Conservation (phyloP, 1,140 invertebrate species). For the Leucophenga varia region DNA sequence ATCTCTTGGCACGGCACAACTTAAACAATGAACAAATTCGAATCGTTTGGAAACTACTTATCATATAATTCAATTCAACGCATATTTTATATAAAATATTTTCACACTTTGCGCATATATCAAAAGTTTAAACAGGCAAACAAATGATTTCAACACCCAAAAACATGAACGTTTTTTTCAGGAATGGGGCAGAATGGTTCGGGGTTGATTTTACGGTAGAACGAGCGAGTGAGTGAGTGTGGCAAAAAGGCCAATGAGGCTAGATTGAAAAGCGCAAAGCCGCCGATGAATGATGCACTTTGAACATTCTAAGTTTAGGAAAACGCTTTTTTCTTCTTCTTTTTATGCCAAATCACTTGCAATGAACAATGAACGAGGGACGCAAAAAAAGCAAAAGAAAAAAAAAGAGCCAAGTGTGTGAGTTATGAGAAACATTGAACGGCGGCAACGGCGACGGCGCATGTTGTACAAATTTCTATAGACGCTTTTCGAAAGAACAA, state of each 20-base stretch:
- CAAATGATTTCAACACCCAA: slow-evolving; percentile 53
- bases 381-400: background rate
- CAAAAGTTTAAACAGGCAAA: slow-evolving; percentile 37
- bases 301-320: background rate
- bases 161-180: too few species aligned
- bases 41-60: too few species aligned
- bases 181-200: too few species aligned
- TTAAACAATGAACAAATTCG: too few species aligned
- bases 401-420: slow-evolving; percentile 22
- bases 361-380: background rate
- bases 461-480: slow-evolving; percentile 44
- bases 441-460: too few species aligned
- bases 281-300: too few species aligned
- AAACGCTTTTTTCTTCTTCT: background rate
- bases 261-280: too few species aligned
- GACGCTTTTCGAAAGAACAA: background rate
- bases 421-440: slow-evolving; percentile 48
- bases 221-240: too few species aligned
- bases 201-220: too few species aligned
- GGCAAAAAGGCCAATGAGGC: too few species aligned
- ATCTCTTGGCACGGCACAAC: too few species aligned
- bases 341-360: background rate
- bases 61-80: too few species aligned
- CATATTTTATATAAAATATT: slow-evolving; percentile 52
- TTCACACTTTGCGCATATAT: slow-evolving; percentile 54